Evolutionary conservation across 2,113 vertebrate genomes (phyloP).

Genomic region (Heptranchias perlo): DNA sequence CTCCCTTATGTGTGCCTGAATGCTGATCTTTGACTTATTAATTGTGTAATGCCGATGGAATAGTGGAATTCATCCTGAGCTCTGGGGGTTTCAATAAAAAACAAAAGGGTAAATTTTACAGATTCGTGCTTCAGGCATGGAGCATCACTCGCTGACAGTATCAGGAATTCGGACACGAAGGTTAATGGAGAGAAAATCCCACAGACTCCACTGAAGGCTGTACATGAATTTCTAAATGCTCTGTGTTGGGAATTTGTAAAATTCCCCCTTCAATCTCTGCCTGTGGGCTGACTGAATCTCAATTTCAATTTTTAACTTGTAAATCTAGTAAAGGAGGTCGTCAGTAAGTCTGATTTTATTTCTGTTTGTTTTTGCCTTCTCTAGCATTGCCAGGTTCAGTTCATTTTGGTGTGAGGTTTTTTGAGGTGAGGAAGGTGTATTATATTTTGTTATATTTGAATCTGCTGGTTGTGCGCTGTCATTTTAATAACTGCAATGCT

Average conservation of each 20-base stretch:
- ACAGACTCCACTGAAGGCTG: not conserved
- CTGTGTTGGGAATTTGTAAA: not conserved
- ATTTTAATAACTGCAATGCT: not conserved
- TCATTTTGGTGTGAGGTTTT: not conserved
- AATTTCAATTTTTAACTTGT: not conserved
- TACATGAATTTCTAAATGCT: not conserved
- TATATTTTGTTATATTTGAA: not conserved
- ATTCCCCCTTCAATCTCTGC: not conserved
- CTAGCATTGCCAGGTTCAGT: not conserved
- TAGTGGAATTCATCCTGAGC: not conserved
- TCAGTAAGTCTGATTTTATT: not conserved
- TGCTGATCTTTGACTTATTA: not conserved
- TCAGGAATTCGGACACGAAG: not conserved
- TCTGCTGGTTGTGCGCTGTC: not conserved
- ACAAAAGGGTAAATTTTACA: not conserved
- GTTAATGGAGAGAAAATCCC: not conserved
- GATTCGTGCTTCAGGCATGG: not conserved
- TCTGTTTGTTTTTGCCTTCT: not conserved
- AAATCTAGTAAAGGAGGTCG: not conserved
- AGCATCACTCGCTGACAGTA: not conserved
- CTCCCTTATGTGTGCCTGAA: not conserved
- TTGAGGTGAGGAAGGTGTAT: not conserved
- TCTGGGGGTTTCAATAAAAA: not conserved
- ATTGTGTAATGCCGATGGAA: not conserved
- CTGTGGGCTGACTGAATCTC: not conserved